Percentiles rank a stretch among this genome's conserved stretches.
Conservation (phyloP, 2,888 invertebrate genomes). For the Leucoma salicis region DNA sequence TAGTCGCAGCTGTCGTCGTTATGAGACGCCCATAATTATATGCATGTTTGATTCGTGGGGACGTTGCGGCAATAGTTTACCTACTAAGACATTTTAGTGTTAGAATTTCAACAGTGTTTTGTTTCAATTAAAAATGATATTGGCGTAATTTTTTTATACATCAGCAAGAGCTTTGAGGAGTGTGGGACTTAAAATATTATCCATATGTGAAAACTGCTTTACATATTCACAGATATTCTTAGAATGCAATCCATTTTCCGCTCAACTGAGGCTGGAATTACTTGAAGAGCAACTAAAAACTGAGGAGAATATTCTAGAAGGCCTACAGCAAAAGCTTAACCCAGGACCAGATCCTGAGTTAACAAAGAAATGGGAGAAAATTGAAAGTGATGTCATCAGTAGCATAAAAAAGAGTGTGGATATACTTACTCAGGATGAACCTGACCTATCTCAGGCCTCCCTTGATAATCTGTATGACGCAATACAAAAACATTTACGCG, state of each 20-base stretch:
- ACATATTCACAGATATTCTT: conserved; percentile 83
- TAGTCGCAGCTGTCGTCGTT: too few relatives aligned
- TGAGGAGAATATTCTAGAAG: conserved; percentile 84
- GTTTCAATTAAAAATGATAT: too few relatives aligned
- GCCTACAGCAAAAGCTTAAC: conserved; percentile 78
- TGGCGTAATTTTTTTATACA: too few relatives aligned
- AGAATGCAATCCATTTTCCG: conserved; percentile 93
- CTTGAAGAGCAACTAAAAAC: conserved; percentile 82
- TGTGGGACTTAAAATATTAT: neutral
- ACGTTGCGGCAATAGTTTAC: too few relatives aligned
- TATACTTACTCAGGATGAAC: conserved; percentile 70
- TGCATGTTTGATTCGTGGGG: too few relatives aligned
- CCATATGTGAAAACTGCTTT: neutral
- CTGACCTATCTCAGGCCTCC: conserved; percentile 67
- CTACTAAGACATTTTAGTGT: too few relatives aligned
- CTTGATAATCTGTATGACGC: conserved; percentile 68
- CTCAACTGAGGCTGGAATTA: conserved; percentile 83
- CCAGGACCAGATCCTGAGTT: conserved; percentile 68
- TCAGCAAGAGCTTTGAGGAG: too few relatives aligned
- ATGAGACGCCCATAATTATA: too few relatives aligned
- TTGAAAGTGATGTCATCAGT: conserved; percentile 71
- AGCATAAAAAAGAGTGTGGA: conserved; percentile 76
- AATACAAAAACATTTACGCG: conserved; percentile 65
- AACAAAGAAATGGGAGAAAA: conserved; percentile 77
- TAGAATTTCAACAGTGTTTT: too few relatives aligned